phyloP scores from a whole-genome alignment of 2,888 invertebrate genomes.

The Rotaria sp. region DNA sequence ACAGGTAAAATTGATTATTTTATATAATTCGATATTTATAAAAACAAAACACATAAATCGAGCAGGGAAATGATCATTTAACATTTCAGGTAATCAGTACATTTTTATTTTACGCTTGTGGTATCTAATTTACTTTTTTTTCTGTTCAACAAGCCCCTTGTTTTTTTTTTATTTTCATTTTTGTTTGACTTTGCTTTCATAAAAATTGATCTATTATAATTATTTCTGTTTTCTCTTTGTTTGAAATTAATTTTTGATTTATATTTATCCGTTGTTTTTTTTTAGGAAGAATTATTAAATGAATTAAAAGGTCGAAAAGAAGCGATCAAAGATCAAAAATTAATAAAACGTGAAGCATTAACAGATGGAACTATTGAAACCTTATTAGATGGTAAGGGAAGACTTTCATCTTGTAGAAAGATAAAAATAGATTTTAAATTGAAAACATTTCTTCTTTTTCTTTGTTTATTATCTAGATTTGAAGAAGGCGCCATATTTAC shows the following conservation, averaged over 20 bases:
- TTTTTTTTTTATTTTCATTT: background rate
- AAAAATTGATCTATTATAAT: background rate
- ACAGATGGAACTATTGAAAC: conserved; percentile 12
- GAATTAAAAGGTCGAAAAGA: conserved; percentile 19
- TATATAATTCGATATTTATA: background rate
- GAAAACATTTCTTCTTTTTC: too few relatives aligned
- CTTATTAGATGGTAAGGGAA: background rate
- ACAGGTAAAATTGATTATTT: background rate
- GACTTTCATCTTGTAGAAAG: background rate
- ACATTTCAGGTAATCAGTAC: background rate
- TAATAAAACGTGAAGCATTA: conserved; percentile 23
- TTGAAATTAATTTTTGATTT: background rate
- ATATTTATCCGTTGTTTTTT: background rate
- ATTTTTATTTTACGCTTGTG: background rate
- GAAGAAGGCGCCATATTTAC: background rate
- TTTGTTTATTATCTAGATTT: background rate
- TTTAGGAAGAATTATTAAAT: conserved; percentile 27
- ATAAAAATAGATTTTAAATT: background rate
- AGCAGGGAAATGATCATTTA: background rate
- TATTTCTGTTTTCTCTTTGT: background rate
- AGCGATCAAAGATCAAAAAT: conserved; percentile 23
- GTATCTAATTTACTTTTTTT: background rate
- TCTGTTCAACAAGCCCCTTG: background rate
- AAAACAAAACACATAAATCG: background rate
- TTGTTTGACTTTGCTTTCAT: background rate